These are phyloP conservation scores for Nesogale talazaci DNA, from an alignment of 2,113 vertebrate genomes.

Conservation along the genomic window DNA sequence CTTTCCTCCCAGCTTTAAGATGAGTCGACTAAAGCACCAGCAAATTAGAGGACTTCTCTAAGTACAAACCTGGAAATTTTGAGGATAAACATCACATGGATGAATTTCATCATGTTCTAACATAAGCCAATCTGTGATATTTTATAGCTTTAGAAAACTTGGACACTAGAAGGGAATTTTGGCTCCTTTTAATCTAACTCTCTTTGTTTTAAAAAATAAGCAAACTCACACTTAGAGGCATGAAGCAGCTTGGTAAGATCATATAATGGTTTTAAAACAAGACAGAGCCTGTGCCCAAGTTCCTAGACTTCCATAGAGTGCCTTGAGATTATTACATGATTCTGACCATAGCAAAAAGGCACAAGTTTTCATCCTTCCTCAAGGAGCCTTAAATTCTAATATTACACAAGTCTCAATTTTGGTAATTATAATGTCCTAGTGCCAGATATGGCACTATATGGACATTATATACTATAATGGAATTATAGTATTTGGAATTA, in stretches of 20 bases:
- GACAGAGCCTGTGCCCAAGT: background rate
- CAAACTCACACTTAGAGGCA: background rate
- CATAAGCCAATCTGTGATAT: background rate
- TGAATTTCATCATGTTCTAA: background rate
- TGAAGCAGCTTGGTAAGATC: background rate
- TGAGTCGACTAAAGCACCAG: background rate
- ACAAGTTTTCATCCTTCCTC: background rate
- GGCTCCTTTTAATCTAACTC: background rate
- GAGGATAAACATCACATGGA: background rate
- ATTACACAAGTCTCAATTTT: background rate
- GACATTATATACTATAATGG: no score
- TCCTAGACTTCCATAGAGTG: background rate
- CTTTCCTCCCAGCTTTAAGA: background rate
- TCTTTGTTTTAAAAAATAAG: constrained; percentile 27
- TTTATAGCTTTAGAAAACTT: background rate
- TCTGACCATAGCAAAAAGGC: background rate
- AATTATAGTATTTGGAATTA: no score
- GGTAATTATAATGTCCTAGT: background rate
- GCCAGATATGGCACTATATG: background rate
- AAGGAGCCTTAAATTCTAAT: background rate
- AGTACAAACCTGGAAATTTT: background rate
- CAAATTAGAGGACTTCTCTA: background rate
- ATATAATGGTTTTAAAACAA: background rate
- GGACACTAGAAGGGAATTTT: background rate
- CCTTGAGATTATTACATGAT: background rate